Percentiles rank a stretch among this genome's conserved stretches.
These are phyloP conservation scores for Synodontis membranacea DNA, from an alignment of 2,113 vertebrate species.

Conservation along the genomic window DNA sequence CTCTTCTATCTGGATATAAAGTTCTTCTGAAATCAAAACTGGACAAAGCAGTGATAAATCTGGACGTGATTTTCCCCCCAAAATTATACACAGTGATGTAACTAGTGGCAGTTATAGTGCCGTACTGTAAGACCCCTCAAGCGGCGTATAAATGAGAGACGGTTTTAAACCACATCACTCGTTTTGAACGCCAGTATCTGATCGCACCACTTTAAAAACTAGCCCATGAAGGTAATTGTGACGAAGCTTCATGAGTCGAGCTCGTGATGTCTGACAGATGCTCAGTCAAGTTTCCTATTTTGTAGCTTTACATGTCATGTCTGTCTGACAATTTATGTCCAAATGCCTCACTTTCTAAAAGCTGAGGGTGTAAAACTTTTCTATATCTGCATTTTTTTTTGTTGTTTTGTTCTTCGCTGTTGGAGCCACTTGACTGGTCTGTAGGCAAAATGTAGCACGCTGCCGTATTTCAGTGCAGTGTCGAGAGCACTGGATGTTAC, in stretches of 20 bases:
- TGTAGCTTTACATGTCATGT: not conserved
- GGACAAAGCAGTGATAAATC: not conserved
- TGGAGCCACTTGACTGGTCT: not conserved
- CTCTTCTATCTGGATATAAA: not conserved
- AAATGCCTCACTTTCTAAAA: not conserved
- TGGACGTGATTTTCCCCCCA: not conserved
- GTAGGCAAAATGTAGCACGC: not conserved
- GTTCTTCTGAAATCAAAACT: not conserved
- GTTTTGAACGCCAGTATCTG: not conserved
- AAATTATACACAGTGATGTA: not conserved
- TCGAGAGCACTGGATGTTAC: not conserved
- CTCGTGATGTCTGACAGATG: not conserved
- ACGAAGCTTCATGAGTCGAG: not conserved
- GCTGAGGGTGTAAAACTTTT: not conserved
- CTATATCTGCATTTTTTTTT: too few species aligned
- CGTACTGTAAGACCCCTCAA: not conserved
- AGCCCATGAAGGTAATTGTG: not conserved
- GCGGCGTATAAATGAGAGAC: not conserved
- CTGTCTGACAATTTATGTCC: not conserved
- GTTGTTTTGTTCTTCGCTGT: not conserved
- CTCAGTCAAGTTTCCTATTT: not conserved
- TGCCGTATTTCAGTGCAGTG: not conserved
- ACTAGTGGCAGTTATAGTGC: not conserved
- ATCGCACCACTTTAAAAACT: not conserved
- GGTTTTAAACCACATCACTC: too few species aligned